Evolutionary conservation across 2,888 invertebrate genomes (phyloP).

Genomic region (Phortica magna): DNA sequence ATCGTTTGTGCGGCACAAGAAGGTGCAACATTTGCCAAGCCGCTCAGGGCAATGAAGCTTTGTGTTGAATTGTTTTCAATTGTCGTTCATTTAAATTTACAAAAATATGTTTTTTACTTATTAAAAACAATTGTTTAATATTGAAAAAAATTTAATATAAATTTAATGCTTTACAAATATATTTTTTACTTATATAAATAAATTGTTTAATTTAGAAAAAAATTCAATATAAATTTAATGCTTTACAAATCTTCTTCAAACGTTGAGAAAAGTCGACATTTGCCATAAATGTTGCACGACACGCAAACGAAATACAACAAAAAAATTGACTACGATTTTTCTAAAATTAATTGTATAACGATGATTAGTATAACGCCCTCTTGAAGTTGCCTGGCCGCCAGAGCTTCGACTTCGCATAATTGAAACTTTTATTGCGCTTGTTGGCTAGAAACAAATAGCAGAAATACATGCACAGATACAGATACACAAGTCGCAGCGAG

Average conservation of each 20-base stretch:
- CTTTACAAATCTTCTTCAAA: slow-evolving; percentile 19
- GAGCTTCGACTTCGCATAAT: slow-evolving; percentile 13
- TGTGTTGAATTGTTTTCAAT: neutral
- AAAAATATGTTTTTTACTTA: too few species aligned
- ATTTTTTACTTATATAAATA: too few species aligned
- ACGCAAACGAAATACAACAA: slow-evolving; percentile 50
- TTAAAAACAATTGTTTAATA: too few species aligned
- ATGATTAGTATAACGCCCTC: slow-evolving; percentile 68
- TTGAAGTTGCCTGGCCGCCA: slow-evolving; percentile 9
- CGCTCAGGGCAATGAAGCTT: neutral
- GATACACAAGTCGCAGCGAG: slow-evolving; percentile 15
- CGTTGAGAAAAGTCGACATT: slow-evolving; percentile 12
- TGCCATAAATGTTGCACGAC: slow-evolving; percentile 53
- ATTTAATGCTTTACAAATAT: neutral
- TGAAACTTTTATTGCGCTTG: slow-evolving; percentile 17
- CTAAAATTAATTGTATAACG: slow-evolving; percentile 71
- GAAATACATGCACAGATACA: slow-evolving; percentile 35
- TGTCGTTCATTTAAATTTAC: neutral
- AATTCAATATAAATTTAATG: too few species aligned
- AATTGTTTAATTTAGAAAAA: too few species aligned
- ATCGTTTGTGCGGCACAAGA: slow-evolving; percentile 43
- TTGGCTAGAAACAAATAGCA: neutral
- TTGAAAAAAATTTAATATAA: too few species aligned
- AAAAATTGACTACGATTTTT: slow-evolving; percentile 12
- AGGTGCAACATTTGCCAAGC: slow-evolving; percentile 1